A percentile compares a stretch with the other conserved stretches of the same genome.
phyloP scores from a whole-genome alignment of 64 coral and sea anemone genomes.

The Montipora cactus region DNA sequence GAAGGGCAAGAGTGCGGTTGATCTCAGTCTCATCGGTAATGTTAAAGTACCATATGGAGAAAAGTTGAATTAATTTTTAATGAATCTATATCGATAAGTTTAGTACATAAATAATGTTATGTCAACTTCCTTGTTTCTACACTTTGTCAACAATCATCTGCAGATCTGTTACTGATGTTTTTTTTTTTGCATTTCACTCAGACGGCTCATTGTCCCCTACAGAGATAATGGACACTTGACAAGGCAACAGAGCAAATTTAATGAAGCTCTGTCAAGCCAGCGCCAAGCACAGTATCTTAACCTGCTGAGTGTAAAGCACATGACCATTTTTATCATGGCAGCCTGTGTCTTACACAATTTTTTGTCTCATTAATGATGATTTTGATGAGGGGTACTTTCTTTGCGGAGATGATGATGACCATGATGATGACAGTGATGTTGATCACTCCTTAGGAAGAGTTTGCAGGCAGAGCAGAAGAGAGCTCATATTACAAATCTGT shows the following conservation, averaged over 20 bases:
- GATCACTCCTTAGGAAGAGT: slow-evolving; percentile 4
- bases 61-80: slow-evolving; percentile 10
- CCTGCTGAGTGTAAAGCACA: slow-evolving; percentile 48
- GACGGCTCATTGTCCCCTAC: slow-evolving; percentile 30
- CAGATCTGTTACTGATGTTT: background rate
- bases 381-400: slow-evolving; percentile 51
- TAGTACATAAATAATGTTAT: background rate
- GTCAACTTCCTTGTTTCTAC: slow-evolving; percentile 9
- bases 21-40: background rate
- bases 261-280: slow-evolving; percentile 12
- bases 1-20: slow-evolving; percentile 1
- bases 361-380: slow-evolving; percentile 58
- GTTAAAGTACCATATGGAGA: slow-evolving; percentile 8
- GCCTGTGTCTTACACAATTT: slow-evolving; percentile 68
- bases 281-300: slow-evolving; percentile 23
- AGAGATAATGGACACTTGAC: background rate
- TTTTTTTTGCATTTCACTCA: slow-evolving; percentile 1
- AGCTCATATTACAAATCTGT: background rate
- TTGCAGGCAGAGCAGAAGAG: slow-evolving; percentile 27
- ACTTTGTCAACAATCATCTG: background rate
- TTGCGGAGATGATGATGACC: slow-evolving; percentile 10
- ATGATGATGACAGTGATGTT: slow-evolving; percentile 40
- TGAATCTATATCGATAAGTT: background rate
- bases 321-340: slow-evolving; percentile 47
- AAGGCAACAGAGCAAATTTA: slow-evolving; percentile 15